Base-by-base conservation (phyloP, 2,797 vertebrate species). In the Chloroceryle inda region DNA sequence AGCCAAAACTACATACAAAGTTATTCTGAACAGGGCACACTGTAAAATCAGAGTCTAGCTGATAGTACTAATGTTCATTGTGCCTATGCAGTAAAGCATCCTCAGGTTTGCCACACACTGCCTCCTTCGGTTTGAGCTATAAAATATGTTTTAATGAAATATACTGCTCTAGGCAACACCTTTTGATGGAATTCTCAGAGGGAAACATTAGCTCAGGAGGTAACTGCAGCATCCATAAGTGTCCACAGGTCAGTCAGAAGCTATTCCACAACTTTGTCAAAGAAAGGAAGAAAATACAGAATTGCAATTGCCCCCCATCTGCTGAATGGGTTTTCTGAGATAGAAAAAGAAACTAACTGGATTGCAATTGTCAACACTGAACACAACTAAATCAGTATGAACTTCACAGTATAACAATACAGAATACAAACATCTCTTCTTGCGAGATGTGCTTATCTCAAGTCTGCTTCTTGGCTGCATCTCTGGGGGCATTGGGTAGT, bases 101-200 rank as follows among this genome's bases (percentile, higher is more conserved):
- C 9, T 78, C 58, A 69, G 53, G 58, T 56, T 89, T 85, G 33
- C 44, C 0, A 13, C 45, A 74, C 55, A 88, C 50, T 73, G 10
- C 40, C 77, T 89, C 35, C n/a, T 74, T 92, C 81, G 19, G 79
- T 81, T 73, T 88, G 52, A 92, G 55, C 37, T 85, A 79, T 62
- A 81, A 88, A 44, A 89, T n/a, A 55, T 8, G 14, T 89, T 94
- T 76, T 89, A 96, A 94, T 84, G 87, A 91, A 93, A 95, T 49
- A 63, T 24, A 82, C 26, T 72, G 78, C 86, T 93, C 29, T 59
- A 61, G 82, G 78, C 88, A 95, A 82, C 76, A 82, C 33, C 29
- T 94, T 85, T 91, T 81, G 72, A 90, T 86, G 71, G 74, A 95
- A 94, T 92, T 94, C 87, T 92, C 77, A 76, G 94, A 92, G 49